Conservation (phyloP, 2,888 invertebrate species). For the Galerucella pusilla region DNA sequence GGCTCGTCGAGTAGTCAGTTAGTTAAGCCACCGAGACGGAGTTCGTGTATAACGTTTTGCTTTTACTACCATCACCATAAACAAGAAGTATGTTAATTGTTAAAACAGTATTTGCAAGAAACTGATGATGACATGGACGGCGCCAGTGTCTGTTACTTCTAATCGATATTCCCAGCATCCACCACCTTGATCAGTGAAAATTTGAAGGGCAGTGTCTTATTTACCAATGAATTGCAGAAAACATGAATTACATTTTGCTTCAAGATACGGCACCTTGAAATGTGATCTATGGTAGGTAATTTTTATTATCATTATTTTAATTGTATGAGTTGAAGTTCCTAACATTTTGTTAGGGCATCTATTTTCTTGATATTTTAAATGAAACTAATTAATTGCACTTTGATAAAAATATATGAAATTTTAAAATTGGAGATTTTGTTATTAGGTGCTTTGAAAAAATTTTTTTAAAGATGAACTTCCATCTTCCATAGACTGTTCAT, state of each 20-base stretch:
- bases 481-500: no score
- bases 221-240: conserved; percentile 21
- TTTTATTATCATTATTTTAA: not conserved
- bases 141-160: conserved; percentile 7
- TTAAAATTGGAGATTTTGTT: no score
- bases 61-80: not conserved
- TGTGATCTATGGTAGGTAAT: conserved; percentile 20
- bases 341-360: not conserved
- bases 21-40: not conserved
- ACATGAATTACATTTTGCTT: conserved; percentile 11
- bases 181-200: conserved; percentile 15
- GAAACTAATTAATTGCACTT: no score
- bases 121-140: not conserved
- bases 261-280: conserved; percentile 29
- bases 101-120: not conserved
- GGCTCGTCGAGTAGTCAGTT: not conserved
- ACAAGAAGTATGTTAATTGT: not conserved
- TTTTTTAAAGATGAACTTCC: no score
- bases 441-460: no score
- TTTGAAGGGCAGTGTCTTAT: conserved; percentile 17
- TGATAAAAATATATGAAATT: no score
- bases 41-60: not conserved
- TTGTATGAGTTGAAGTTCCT: not conserved
- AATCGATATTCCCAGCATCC: conserved; percentile 28
- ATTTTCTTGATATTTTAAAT: not conserved